Base-by-base conservation (phyloP, 2,888 invertebrate genomes). In the Xylophagus ater region DNA sequence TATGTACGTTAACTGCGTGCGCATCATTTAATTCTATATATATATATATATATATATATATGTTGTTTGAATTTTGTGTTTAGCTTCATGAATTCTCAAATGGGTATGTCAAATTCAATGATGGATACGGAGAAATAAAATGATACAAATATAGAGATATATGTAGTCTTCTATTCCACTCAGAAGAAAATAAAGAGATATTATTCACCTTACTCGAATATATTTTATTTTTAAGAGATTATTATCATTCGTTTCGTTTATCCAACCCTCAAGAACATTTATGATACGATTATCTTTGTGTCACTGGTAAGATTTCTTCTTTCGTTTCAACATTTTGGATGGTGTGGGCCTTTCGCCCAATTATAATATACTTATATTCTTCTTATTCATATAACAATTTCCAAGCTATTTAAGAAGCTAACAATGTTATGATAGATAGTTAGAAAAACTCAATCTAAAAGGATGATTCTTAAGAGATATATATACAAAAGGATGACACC, bases 11-110 rank as follows among this genome's bases (percentile, higher is more conserved):
- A 42, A 45, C 40, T 45, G 40, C 45, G 45, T 45, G 42, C 42
- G 45, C 45, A 45, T 40, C 36, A 39, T 41, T 34, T 45, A 42
- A 42, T 41, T 41, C 29, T 31, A 15, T n/a, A n/a, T n/a, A n/a
- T n/a, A n/a, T n/a, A n/a, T n/a, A n/a, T n/a, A n/a, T n/a, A n/a
- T n/a, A n/a, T n/a, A n/a, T n/a, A n/a, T n/a, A n/a, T n/a, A n/a
- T n/a, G n/a, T n/a, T n/a, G n/a, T n/a, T n/a, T n/a, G n/a, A n/a
- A n/a, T n/a, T n/a, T n/a, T n/a, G n/a, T n/a, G n/a, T 40, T 34
- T 40, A 26, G 40, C 25, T 37, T 18, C 14, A 14, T 18, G 31
- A 34, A 26, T 18, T 20, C 28, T 18, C 12, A 28, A 13, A 39
- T 37, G 36, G 37, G n/a, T 37, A 30, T 40, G 29, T 43, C 40